Evolutionary conservation across 1,140 invertebrate genomes (phyloP).

Genomic region (Trissolcus basalis): DNA sequence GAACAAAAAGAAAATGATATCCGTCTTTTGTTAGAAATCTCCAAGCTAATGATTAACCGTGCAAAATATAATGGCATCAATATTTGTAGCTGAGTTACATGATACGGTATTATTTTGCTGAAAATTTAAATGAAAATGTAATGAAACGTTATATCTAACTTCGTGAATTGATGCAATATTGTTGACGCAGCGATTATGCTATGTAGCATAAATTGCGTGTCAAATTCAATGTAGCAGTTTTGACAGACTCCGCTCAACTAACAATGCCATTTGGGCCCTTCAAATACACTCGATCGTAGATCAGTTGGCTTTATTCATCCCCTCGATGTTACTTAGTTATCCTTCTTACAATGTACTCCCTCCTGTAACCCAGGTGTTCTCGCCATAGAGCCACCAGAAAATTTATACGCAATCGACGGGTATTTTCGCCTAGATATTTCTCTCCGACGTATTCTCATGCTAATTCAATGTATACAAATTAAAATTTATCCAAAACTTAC

Average conservation of each 20-base stretch:
- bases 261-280: constrained; percentile 64
- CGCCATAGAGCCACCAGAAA: constrained; percentile 37
- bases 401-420: constrained; percentile 51
- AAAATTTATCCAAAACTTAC: constrained; percentile 9
- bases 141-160: constrained; percentile 38
- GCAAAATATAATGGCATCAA: constrained; percentile 12
- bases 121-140: constrained; percentile 44
- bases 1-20: too few species aligned
- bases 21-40: too few species aligned
- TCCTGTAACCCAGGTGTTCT: constrained; percentile 59
- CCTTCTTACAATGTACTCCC: constrained; percentile 59
- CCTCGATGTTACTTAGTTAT: constrained; percentile 61
- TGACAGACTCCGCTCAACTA: constrained; percentile 65
- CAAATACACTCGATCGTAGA: constrained; percentile 66
- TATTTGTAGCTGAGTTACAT: constrained; percentile 23
- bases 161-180: constrained; percentile 25
- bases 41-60: background rate
- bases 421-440: constrained; percentile 41
- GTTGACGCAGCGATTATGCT: constrained; percentile 6
- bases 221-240: constrained; percentile 70
- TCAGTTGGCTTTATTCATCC: constrained; percentile 69
- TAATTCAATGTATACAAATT: constrained; percentile 39
- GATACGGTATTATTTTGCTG: constrained; percentile 17
- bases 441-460: constrained; percentile 35
- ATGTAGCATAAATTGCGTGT: constrained; percentile 64